These are phyloP conservation scores for Carcina quercana DNA, from an alignment of 2,888 invertebrate genomes.

Conservation along the genomic window DNA sequence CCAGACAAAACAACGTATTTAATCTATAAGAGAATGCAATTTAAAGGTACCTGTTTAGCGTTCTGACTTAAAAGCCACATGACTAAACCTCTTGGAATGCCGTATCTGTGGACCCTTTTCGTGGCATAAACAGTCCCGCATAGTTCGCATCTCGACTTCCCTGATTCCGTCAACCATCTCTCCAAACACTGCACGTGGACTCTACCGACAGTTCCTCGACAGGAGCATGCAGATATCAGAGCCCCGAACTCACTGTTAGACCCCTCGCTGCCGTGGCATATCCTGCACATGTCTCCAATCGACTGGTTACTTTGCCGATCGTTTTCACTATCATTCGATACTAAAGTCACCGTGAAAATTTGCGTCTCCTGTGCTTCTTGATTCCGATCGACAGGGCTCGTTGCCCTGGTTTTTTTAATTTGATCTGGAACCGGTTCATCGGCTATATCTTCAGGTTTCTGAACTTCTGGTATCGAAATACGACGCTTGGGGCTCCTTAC, in stretches of 20 bases:
- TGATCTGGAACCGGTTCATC: slow-evolving; percentile 19
- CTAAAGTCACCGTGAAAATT: slow-evolving; percentile 17
- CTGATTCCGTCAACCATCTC: slow-evolving; percentile 83
- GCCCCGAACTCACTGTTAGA: slow-evolving; percentile 43
- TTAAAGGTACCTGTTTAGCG: slow-evolving; percentile 61
- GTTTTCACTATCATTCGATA: slow-evolving; percentile 17
- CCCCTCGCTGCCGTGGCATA: slow-evolving; percentile 58
- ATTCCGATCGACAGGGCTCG: slow-evolving; percentile 33
- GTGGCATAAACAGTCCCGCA: slow-evolving; percentile 81
- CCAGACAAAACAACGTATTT: too few relatives aligned
- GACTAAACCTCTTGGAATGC: slow-evolving; percentile 67
- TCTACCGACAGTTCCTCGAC: slow-evolving; percentile 80
- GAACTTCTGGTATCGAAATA: slow-evolving; percentile 20
- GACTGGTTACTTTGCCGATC: slow-evolving; percentile 43
- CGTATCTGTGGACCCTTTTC: slow-evolving; percentile 76
- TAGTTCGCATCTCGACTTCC: slow-evolving; percentile 81
- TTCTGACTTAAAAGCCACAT: slow-evolving; percentile 76
- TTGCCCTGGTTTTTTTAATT: slow-evolving; percentile 24
- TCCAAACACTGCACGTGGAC: slow-evolving; percentile 84
- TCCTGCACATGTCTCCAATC: slow-evolving; percentile 59
- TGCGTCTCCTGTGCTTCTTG: slow-evolving; percentile 26
- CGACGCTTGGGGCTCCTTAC: slow-evolving; percentile 53
- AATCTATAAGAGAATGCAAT: too few relatives aligned
- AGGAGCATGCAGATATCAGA: slow-evolving; percentile 60
- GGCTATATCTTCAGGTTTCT: slow-evolving; percentile 18